Conservation (phyloP, 2,797 vertebrate species). For the Antrozous pallidus region DNA sequence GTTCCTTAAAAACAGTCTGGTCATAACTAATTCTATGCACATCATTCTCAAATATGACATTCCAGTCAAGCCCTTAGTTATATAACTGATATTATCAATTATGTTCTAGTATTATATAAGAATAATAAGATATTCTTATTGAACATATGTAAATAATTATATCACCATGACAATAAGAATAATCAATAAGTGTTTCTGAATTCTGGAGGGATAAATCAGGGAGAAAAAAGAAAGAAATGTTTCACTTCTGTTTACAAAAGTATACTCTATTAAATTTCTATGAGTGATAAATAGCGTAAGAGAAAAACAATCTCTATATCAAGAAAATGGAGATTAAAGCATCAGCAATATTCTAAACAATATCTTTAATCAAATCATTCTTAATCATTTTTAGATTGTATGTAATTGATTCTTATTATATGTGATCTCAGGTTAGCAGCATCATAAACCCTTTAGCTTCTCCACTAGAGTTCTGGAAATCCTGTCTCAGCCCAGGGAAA, state of each 20-base stretch:
- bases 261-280: not conserved
- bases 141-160: not conserved
- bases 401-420: not conserved
- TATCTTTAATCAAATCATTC: not conserved
- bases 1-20: not conserved
- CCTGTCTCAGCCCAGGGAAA: not conserved
- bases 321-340: not conserved
- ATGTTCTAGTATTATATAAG: not conserved
- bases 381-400: not conserved
- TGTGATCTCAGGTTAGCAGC: not conserved
- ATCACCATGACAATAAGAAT: slow-evolving; percentile 7
- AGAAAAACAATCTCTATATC: not conserved
- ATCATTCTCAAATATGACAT: not conserved
- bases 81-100: slow-evolving; percentile 1
- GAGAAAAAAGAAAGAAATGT: not conserved
- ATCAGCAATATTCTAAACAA: not conserved
- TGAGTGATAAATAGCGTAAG: not conserved
- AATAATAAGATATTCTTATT: not conserved
- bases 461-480: not conserved
- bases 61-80: not conserved
- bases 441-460: not conserved
- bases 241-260: not conserved
- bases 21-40: not conserved
- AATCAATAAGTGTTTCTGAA: not conserved
- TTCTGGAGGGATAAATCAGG: not conserved